Base-by-base conservation (phyloP, 2,797 vertebrate genomes). In the Etheostoma nigrum region DNA sequence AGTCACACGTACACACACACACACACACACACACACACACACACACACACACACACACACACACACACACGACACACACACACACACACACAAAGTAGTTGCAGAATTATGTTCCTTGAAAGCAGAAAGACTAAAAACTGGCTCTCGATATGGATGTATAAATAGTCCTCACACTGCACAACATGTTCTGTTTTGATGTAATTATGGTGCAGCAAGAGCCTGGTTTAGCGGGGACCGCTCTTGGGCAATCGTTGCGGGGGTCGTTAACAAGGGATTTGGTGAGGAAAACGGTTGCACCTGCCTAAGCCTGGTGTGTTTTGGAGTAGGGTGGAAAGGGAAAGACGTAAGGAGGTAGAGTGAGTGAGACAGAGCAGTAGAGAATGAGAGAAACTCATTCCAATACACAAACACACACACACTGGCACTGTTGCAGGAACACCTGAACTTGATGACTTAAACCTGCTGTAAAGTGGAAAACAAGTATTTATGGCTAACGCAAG, bases 131-230 rank as follows among this genome's bases (percentile, higher is more conserved):
- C 88, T 36, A 27, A 90, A 88, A 91, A 87, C 91, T 90, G 91
- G 91, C 92, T 92, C 84, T 86, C 49, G 62, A 72, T 72, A 73
- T 84, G 81, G 78, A 88, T 85, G 68, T 93, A 93, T 92, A 92
- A 94, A 94, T 93, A 93, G 90, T 90, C 87, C 76, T 83, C 83
- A 75, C 88, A 74, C 83, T 86, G 89, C 88, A 92, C 91, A 90
- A 93, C 91, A 91, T 91, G 85, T 92, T 92, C 92, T 91, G 90
- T 92, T 94, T 93, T 91, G 88, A 90, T 91, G 88, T 91, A 93
- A 92, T 93, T 94, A 90, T 86, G 89, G 91, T 87, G 83, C 84
- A 89, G 90, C 86, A 92, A 90, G 85, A 90, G 90, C 86, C 85
- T 91, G 86, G 86, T 90, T 91, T 88, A 90, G 81, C 68, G 76